Percentiles rank a stretch among this genome's conserved stretches.
Conservation (phyloP, 2,797 vertebrate species). For the Manis crassicaudata region DNA sequence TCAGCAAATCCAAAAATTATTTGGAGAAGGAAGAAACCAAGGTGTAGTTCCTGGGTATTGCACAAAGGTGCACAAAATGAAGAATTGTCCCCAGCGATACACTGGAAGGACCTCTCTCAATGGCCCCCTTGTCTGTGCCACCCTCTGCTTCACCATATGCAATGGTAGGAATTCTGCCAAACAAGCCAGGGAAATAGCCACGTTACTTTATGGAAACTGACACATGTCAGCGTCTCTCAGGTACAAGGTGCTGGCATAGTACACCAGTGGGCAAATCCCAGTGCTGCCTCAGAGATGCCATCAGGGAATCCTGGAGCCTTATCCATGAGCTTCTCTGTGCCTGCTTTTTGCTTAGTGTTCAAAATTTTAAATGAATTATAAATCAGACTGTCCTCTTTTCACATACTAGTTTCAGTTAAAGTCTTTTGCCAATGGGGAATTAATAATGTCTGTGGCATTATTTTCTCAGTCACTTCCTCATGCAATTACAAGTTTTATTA, state of each 20-base stretch:
- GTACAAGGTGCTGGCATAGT: not conserved
- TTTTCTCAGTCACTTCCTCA: not conserved
- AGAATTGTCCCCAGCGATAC: not conserved
- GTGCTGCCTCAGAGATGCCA: rapidly evolving
- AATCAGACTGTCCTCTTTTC: not conserved
- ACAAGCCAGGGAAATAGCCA: not conserved
- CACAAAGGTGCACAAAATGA: not conserved
- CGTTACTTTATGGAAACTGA: not conserved
- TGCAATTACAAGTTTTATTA: not conserved
- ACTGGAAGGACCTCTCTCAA: not conserved
- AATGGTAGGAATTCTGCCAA: not conserved
- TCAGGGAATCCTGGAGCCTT: not conserved
- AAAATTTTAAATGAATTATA: not conserved
- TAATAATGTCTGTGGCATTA: not conserved
- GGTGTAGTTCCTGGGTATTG: not conserved
- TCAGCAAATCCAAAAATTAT: not conserved
- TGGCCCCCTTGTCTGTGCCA: rapidly evolving
- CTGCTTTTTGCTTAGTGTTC: not conserved
- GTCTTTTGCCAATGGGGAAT: not conserved
- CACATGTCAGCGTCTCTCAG: rapidly evolving
- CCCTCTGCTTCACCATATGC: not conserved
- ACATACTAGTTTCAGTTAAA: not conserved
- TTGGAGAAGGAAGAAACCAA: not conserved
- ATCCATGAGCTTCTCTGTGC: rapidly evolving
- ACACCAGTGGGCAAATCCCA: not conserved